phyloP scores from a whole-genome alignment of 1,140 invertebrate genomes.

The Wiebesia pumilae region DNA sequence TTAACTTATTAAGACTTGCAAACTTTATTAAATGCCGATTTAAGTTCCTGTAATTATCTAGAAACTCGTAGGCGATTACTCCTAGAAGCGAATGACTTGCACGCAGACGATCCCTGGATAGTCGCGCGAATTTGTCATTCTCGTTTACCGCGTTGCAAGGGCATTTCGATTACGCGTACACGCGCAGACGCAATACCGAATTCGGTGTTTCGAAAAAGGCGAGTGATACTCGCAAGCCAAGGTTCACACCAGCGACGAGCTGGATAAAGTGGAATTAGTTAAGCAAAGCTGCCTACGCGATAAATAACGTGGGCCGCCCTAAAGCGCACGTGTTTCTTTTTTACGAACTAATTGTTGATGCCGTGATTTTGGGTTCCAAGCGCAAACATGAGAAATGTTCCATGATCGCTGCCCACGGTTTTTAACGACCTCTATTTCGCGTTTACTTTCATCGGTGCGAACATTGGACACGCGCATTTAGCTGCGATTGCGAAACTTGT shows the following conservation, averaged over 20 bases:
- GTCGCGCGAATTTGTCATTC: not conserved
- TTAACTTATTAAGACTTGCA: too few relatives aligned
- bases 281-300: conserved; percentile 74
- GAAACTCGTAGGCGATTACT: not conserved
- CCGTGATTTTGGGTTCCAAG: not conserved
- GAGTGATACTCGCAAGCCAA: conserved; percentile 56
- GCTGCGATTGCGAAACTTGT: not conserved
- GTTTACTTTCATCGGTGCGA: too few relatives aligned
- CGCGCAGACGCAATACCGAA: conserved; percentile 5
- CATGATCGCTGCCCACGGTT: too few relatives aligned
- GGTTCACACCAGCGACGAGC: too few relatives aligned
- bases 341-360: too few relatives aligned
- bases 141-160: not conserved
- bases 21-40: too few relatives aligned
- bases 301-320: too few relatives aligned
- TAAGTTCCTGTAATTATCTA: not conserved
- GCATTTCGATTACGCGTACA: not conserved
- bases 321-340: too few relatives aligned
- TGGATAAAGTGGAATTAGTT: conserved; percentile 75
- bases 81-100: not conserved
- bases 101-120: not conserved
- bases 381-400: not conserved
- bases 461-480: too few relatives aligned
- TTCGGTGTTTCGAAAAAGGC: not conserved
- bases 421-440: not conserved